These are phyloP conservation scores for Gallinago undulata DNA, from an alignment of 2,113 vertebrate species.

Conservation along the genomic window DNA sequence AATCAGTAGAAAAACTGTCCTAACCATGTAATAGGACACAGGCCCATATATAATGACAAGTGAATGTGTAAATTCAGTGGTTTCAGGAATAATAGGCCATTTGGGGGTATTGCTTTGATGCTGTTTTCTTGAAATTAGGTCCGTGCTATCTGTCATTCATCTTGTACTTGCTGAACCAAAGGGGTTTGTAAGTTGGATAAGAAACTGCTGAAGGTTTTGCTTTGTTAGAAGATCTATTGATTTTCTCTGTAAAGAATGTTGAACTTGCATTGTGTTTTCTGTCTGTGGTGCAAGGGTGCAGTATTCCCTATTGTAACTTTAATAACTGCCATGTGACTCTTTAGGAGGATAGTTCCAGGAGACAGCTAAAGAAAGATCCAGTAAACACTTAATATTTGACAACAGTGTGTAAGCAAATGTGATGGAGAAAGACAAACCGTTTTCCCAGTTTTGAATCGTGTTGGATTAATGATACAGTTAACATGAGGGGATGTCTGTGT, in stretches of 20 bases:
- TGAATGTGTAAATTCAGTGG: not conserved
- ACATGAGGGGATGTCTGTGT: not conserved
- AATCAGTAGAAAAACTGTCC: not conserved
- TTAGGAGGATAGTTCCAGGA: not conserved
- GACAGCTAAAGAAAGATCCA: not conserved
- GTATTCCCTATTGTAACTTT: not conserved
- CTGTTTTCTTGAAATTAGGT: not conserved
- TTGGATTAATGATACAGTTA: not conserved
- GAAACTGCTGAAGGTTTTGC: constrained; percentile 18
- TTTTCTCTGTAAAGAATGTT: constrained; percentile 24
- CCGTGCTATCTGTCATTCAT: not conserved
- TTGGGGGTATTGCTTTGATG: not conserved
- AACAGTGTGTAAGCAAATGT: not conserved
- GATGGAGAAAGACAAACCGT: not conserved
- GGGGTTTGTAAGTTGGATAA: constrained; percentile 14
- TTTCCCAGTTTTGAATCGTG: not conserved
- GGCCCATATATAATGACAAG: not conserved
- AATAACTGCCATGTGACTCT: not conserved
- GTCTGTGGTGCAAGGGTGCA: not conserved
- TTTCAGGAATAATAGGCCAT: not conserved
- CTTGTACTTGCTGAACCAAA: not conserved
- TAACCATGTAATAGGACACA: not conserved
- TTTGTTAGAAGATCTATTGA: constrained; percentile 24
- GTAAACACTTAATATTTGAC: not conserved
- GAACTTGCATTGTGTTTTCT: constrained; percentile 25